Evolutionary conservation across 2,888 invertebrate species (phyloP), one percentile per base, ranked within the genome.

Genomic region (Coelopa pilipes): DNA sequence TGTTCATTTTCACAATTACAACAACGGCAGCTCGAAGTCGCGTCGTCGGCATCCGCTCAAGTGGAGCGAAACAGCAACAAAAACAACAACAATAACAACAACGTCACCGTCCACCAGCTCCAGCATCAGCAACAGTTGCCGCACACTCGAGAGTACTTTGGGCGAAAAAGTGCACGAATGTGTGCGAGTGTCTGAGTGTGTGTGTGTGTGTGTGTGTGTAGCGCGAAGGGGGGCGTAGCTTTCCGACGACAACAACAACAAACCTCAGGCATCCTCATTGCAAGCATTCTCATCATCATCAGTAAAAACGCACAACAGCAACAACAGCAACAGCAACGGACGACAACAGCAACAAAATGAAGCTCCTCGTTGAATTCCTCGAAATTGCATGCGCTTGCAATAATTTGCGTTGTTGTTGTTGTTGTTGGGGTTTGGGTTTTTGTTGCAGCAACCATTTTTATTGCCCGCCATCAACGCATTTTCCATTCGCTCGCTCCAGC

Each of bases 41-140:
- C 72, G 69, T 65, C 59, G 69, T 46, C 59, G 72, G n/a, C 59
- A 73, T 17, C 75, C 73, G 53, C 73, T 69, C 80, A 78, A 72
- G 65, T 34, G 57, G 70, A n/a, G n/a, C n/a, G n/a, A n/a, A 10
- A 71, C 76, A 78, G 79, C 57, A 70, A 74, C 76, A 75, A 70
- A 78, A 78, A 76, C 78, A 78, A 77, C 78, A 80, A 72, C 76
- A 76, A 62, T 49, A 49, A 19, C 55, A 53, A 24, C 69, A 70
- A 55, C 74, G n/a, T n/a, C n/a, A n/a, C n/a, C n/a, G n/a, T n/a
- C n/a, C n/a, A n/a, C n/a, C n/a, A n/a, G n/a, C n/a, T n/a, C n/a
- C n/a, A n/a, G n/a, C n/a, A n/a, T n/a, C n/a, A 68, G 46, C 72
- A 65, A 59, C 50, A 55, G 59, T 53, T 24, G 59, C 53, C n/a